Conservation (phyloP, 2,888 invertebrate species). For the Nemotelus pantherinus region DNA sequence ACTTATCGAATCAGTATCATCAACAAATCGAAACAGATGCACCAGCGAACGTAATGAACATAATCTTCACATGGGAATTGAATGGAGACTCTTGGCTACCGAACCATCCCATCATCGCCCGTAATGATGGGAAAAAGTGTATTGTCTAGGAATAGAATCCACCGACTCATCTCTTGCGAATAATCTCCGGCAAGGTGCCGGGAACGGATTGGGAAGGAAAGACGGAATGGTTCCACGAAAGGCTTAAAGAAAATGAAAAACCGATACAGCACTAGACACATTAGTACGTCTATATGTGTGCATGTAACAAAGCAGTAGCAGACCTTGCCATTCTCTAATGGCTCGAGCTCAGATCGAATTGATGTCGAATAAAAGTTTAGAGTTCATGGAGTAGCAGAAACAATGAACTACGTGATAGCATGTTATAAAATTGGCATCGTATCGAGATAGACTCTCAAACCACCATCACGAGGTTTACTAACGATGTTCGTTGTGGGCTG, state of each 20-base stretch:
- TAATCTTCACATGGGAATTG: slow-evolving; percentile 24
- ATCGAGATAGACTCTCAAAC: not conserved
- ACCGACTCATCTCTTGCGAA: not conserved
- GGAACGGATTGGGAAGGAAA: not conserved
- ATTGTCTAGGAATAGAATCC: not conserved
- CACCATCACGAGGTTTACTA: too few species aligned
- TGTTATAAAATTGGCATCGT: slow-evolving; percentile 11
- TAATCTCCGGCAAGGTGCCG: not conserved
- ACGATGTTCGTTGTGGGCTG: too few species aligned
- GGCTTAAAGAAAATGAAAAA: not conserved
- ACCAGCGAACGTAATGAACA: slow-evolving; percentile 10
- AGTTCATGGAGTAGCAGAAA: slow-evolving; percentile 21
- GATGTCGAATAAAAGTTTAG: slow-evolving; percentile 27
- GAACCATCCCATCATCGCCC: not conserved
- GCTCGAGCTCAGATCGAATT: not conserved
- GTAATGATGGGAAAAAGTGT: slow-evolving; percentile 6
- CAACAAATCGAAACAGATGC: slow-evolving; percentile 31
- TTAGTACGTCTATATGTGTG: too few species aligned
- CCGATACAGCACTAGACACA: too few species aligned
- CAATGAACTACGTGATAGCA: slow-evolving; percentile 33
- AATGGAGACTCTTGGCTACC: not conserved
- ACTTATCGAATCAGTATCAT: not conserved
- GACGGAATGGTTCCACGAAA: not conserved
- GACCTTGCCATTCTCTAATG: slow-evolving; percentile 13
- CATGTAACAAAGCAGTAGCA: not conserved